Conservation (phyloP, 1,140 invertebrate species). For the Monomorium pharaonis region DNA sequence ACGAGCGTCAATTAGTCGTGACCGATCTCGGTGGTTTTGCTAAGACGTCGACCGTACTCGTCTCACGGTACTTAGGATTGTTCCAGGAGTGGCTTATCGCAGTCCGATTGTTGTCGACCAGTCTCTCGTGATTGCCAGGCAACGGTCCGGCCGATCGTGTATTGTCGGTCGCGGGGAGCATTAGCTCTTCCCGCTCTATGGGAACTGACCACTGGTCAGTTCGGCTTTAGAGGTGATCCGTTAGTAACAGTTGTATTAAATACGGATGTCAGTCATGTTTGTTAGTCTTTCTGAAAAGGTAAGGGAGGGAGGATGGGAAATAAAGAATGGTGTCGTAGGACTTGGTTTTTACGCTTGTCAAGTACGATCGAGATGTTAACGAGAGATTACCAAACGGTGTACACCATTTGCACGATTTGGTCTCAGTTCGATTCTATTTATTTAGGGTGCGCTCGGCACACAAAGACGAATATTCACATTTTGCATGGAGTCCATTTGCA, state of each 20-base stretch:
- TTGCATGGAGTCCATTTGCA: constrained; percentile 19
- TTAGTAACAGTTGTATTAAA: constrained; percentile 70
- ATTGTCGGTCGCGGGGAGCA: constrained; percentile 51
- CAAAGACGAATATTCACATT: not conserved
- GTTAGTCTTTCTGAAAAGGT: constrained; percentile 17
- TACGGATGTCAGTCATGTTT: constrained; percentile 56
- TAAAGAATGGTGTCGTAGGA: not conserved
- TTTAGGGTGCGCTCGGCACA: constrained; percentile 20
- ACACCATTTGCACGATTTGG: constrained; percentile 8
- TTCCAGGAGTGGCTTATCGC: constrained; percentile 70
- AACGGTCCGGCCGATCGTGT: constrained; percentile 34
- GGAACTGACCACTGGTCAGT: constrained; percentile 79
- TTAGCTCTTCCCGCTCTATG: constrained; percentile 63
- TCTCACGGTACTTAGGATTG: constrained; percentile 79
- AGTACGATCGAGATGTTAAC: not conserved
- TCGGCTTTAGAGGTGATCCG: constrained; percentile 56
- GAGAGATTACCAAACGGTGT: not conserved
- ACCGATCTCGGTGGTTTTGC: constrained; percentile 63
- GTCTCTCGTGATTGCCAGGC: constrained; percentile 63
- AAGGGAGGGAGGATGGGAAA: constrained; percentile 35
- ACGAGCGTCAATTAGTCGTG: constrained; percentile 74
- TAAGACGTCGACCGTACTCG: constrained; percentile 64
- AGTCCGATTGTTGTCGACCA: constrained; percentile 60
- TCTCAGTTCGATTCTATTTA: constrained; percentile 11
- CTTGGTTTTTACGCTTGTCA: constrained; percentile 57